Evolutionary conservation across 1,140 invertebrate genomes (phyloP).

Genomic region (Laupala kohalensis): DNA sequence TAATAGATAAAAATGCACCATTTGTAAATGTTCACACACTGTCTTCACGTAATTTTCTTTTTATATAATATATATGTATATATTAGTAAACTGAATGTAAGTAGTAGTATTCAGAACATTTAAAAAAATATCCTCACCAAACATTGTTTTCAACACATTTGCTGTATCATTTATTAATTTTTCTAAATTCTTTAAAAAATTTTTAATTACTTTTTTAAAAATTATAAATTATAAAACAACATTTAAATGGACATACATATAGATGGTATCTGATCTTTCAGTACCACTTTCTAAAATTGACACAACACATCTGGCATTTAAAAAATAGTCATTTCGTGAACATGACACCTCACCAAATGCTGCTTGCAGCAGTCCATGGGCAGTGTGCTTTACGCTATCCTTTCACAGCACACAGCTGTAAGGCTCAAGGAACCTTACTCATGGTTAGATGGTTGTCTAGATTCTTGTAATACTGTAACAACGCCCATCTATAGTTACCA

Average conservation of each 20-base stretch:
- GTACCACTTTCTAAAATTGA: not conserved
- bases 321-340: not conserved
- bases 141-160: not conserved
- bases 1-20: not conserved
- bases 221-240: not conserved
- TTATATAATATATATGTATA: not conserved
- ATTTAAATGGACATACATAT: not conserved
- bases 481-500: not conserved
- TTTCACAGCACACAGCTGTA: not conserved
- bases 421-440: not conserved
- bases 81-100: not conserved
- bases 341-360: not conserved
- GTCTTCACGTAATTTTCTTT: not conserved
- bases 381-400: not conserved
- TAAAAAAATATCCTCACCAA: not conserved
- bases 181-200: not conserved
- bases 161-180: not conserved
- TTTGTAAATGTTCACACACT: not conserved
- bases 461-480: constrained; percentile 6
- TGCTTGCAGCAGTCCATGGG: not conserved
- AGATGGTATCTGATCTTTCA: not conserved
- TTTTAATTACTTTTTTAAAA: not conserved
- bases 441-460: not conserved
- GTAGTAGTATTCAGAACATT: not conserved
- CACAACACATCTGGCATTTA: not conserved